Conservation (phyloP, 2,797 vertebrate species). For the Mareca strepera region DNA sequence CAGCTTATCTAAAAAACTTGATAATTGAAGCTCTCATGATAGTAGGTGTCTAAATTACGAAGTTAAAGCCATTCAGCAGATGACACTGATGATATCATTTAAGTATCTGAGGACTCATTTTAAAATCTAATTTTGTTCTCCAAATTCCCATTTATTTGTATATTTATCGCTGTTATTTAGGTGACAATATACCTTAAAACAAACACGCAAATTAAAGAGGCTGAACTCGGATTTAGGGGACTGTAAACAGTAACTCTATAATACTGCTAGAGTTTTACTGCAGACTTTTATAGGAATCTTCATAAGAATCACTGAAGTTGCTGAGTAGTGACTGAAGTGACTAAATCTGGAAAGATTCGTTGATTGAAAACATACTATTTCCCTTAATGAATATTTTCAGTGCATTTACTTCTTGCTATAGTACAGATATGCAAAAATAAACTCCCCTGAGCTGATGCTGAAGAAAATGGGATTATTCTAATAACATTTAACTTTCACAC, state of each 20-base stretch:
- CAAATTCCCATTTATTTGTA: not conserved
- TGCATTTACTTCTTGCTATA: not conserved
- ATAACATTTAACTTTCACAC: not conserved
- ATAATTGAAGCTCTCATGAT: not conserved
- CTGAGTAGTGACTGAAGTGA: conserved; percentile 4
- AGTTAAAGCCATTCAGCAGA: not conserved
- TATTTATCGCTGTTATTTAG: not conserved
- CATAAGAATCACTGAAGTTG: not conserved
- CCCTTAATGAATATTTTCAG: not conserved
- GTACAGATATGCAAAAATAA: not conserved
- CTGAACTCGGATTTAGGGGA: not conserved
- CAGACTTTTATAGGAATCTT: not conserved
- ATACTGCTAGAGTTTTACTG: not conserved
- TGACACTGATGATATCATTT: not conserved
- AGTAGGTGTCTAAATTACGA: not conserved
- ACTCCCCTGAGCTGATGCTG: not conserved
- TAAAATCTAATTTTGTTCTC: not conserved
- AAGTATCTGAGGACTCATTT: not conserved
- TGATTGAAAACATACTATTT: not conserved
- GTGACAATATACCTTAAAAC: not conserved
- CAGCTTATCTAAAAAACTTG: not conserved
- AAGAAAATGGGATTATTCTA: not conserved
- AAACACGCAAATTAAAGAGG: not conserved
- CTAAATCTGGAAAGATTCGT: not conserved
- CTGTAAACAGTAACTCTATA: not conserved